phyloP scores from a whole-genome alignment of 2,113 vertebrate species.

The Cyprinodon variegatus region DNA sequence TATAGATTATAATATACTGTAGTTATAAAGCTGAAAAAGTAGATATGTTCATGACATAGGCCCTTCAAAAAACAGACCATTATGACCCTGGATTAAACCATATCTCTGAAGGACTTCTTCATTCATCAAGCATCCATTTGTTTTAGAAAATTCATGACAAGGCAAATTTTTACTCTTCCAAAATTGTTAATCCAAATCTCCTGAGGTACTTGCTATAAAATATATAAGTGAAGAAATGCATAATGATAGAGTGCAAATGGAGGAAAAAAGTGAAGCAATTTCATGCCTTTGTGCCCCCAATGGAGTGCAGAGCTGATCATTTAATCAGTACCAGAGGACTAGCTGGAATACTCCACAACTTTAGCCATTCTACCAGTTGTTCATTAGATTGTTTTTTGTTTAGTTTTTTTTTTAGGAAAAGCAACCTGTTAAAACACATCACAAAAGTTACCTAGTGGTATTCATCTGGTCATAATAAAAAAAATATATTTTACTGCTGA shows the following conservation, averaged over 20 bases:
- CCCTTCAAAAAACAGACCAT: too few relatives aligned
- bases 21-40: too few relatives aligned
- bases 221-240: slow-evolving; percentile 60
- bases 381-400: slow-evolving; percentile 32
- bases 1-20: too few relatives aligned
- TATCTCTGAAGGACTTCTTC: too few relatives aligned
- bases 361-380: slow-evolving; percentile 32
- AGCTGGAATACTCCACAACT: slow-evolving; percentile 51
- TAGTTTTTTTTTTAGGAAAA: slow-evolving; percentile 8
- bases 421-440: neutral
- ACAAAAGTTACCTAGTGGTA: neutral
- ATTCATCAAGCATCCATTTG: neutral
- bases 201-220: slow-evolving; percentile 50
- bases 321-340: slow-evolving; percentile 70
- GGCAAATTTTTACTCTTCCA: slow-evolving; percentile 36
- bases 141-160: neutral
- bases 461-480: neutral
- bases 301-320: slow-evolving; percentile 66
- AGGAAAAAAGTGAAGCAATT: slow-evolving; percentile 74
- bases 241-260: slow-evolving; percentile 55
- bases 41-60: too few relatives aligned
- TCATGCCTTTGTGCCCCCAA: slow-evolving; percentile 69
- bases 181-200: slow-evolving; percentile 49
- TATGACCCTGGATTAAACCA: too few relatives aligned
- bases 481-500: neutral